Base-by-base conservation (phyloP, 1,140 invertebrate genomes). In the Amphibalanus amphitrite region DNA sequence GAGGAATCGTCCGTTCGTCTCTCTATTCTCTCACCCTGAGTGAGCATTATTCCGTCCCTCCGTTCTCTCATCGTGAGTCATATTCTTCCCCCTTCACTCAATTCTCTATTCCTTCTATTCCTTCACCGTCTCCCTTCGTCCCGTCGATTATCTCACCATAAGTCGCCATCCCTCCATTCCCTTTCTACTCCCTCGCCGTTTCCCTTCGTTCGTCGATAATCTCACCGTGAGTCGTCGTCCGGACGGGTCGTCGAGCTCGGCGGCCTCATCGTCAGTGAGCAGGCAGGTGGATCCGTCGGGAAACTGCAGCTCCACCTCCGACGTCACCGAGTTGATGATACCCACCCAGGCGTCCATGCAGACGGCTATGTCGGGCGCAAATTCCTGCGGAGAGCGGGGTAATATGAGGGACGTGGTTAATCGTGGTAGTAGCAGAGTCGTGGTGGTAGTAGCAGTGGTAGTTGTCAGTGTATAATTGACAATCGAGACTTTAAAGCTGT, bases 341-440 rank as follows among this genome's bases (percentile, higher is more conserved):
- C 92, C 92, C 69, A 94, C 89, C 91, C 91, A 94, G 0, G 89
- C 90, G 77, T 92, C 91, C 76, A 93, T 83, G 75, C 90, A 93
- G 0, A 95, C 91, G 40, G 90, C 89, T 75, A 88, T 85, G 80
- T 93, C 91, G 17, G 86, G 82, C 64, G 86, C 85, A 81, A 91
- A 92, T 77, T 89, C 84, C 86, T 88, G 76, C 17, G 77, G 75
- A 67, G 73, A 68, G 71, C 72, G 72, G 71, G 69, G 47, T n/a
- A 72, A 71, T 26, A 67, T 25, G 28, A 69, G 28, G n/a, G n/a
- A n/a, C 70, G 28, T 73, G 67, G 28, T 47, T 29, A n/a, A 71
- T 69, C 1, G 26, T n/a, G 3, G 1, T 47, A 47, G 70, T 38
- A 69, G 71, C 70, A 25, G 64, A 69, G 29, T 67, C 59, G 25